These are phyloP conservation scores for Antechinus flavipes DNA, from an alignment of 2,113 vertebrate species.

Conservation along the genomic window DNA sequence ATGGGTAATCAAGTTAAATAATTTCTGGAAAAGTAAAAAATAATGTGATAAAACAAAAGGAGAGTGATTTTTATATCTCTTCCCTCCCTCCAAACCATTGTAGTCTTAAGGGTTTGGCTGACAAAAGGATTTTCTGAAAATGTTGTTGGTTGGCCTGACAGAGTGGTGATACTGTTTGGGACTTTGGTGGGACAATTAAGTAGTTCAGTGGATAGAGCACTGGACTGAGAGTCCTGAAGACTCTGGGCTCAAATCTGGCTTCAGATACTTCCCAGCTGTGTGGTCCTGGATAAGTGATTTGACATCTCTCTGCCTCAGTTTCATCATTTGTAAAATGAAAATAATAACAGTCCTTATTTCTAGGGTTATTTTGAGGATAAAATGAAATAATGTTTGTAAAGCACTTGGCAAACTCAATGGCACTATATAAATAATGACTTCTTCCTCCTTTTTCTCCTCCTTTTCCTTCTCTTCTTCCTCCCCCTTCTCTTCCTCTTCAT, in stretches of 20 bases:
- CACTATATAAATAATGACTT: neutral
- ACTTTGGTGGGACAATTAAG: neutral
- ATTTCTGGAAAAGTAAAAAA: slow-evolving; percentile 23
- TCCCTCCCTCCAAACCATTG: neutral
- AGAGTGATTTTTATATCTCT: slow-evolving; percentile 27
- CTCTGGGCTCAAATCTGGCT: neutral
- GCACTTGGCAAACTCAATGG: neutral
- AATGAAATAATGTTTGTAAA: neutral
- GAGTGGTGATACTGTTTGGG: neutral
- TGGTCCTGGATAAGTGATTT: neutral
- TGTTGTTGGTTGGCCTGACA: neutral
- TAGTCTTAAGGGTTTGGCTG: neutral
- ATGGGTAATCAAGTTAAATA: slow-evolving; percentile 33
- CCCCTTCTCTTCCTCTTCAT: too few relatives aligned
- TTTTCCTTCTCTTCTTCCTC: too few relatives aligned
- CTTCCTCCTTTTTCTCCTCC: neutral
- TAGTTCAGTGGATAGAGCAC: neutral
- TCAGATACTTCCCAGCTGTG: neutral
- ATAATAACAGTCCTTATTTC: neutral
- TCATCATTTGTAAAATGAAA: neutral
- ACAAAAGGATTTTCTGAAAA: neutral
- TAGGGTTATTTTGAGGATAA: neutral
- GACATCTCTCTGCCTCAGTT: neutral
- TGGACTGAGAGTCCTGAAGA: neutral
- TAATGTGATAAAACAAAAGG: slow-evolving; percentile 5